These are phyloP conservation scores for Acholoe squamosa DNA, from an alignment of 2,888 invertebrate species.

Conservation along the genomic window DNA sequence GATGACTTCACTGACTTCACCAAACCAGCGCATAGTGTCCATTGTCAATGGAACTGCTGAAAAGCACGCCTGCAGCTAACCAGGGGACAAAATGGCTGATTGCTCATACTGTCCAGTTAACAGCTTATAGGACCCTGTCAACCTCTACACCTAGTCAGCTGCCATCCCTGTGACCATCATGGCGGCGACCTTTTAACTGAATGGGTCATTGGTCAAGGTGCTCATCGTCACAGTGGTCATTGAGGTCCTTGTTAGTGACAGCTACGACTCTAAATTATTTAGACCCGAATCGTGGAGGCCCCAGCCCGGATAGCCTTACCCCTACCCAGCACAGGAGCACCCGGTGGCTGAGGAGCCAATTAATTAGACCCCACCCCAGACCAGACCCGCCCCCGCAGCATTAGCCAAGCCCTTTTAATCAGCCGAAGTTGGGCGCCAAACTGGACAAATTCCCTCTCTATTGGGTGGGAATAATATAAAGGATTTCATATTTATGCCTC, in stretches of 20 bases:
- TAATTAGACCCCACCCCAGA: slow-evolving; percentile 34
- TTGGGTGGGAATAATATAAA: slow-evolving; percentile 41
- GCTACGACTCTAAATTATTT: slow-evolving; percentile 51
- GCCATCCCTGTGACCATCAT: slow-evolving; percentile 25
- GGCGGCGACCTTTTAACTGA: slow-evolving; percentile 55
- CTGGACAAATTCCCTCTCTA: slow-evolving; percentile 46
- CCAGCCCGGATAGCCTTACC: not conserved
- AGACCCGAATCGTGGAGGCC: slow-evolving; percentile 18
- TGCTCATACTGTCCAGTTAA: not conserved
- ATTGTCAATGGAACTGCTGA: too few species aligned
- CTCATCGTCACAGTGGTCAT: slow-evolving; percentile 1
- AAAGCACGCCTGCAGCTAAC: too few species aligned
- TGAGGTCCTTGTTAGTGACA: slow-evolving; percentile 51
- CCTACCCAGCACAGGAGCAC: not conserved
- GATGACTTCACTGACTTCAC: too few species aligned
- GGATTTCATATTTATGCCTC: slow-evolving; percentile 63
- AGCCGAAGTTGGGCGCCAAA: slow-evolving; percentile 44
- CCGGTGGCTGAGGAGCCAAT: slow-evolving; percentile 45
- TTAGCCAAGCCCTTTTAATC: not conserved
- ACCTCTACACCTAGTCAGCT: not conserved
- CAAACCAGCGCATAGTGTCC: too few species aligned
- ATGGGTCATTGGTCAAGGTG: slow-evolving; percentile 47
- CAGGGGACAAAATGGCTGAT: too few species aligned
- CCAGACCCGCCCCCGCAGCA: not conserved
- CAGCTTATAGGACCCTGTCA: not conserved